These are phyloP conservation scores for Nesidiocoris tenuis DNA, from an alignment of 2,888 invertebrate genomes.

Conservation along the genomic window DNA sequence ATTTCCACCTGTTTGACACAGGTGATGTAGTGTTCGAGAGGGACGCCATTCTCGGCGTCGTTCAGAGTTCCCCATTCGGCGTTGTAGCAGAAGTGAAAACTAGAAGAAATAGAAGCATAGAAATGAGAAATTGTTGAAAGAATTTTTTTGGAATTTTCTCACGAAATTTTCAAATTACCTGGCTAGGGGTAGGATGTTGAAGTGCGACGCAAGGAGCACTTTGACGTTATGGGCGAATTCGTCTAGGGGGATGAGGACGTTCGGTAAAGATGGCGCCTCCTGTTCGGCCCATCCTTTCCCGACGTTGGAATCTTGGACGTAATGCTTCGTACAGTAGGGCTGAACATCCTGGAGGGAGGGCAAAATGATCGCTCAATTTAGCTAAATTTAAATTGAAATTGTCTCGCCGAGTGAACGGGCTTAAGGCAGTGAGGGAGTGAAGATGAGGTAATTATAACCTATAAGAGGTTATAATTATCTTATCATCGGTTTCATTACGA, in stretches of 20 bases:
- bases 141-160: background rate
- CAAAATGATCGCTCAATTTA: too few relatives aligned
- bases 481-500: too few relatives aligned
- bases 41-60: constrained; percentile 72
- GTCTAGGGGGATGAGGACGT: constrained; percentile 62
- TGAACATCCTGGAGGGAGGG: constrained; percentile 51
- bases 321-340: constrained; percentile 59
- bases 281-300: constrained; percentile 72
- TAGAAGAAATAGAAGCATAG: constrained; percentile 54
- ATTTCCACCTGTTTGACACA: constrained; percentile 69
- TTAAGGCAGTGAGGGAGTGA: too few relatives aligned
- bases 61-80: constrained; percentile 66
- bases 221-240: constrained; percentile 66
- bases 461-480: too few relatives aligned
- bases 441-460: too few relatives aligned
- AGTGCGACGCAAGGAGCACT: constrained; percentile 69
- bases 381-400: too few relatives aligned
- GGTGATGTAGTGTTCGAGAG: constrained; percentile 85
- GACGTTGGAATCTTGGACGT: constrained; percentile 56
- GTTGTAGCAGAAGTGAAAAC: constrained; percentile 79
- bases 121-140: too few relatives aligned
- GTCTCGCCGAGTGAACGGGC: too few relatives aligned
- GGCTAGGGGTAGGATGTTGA: constrained; percentile 73
- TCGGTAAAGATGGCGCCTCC: constrained; percentile 66
- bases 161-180: constrained; percentile 61